These are phyloP conservation scores for Dicerorhinus sumatrensis DNA, from an alignment of 2,113 vertebrate species.

Conservation along the genomic window DNA sequence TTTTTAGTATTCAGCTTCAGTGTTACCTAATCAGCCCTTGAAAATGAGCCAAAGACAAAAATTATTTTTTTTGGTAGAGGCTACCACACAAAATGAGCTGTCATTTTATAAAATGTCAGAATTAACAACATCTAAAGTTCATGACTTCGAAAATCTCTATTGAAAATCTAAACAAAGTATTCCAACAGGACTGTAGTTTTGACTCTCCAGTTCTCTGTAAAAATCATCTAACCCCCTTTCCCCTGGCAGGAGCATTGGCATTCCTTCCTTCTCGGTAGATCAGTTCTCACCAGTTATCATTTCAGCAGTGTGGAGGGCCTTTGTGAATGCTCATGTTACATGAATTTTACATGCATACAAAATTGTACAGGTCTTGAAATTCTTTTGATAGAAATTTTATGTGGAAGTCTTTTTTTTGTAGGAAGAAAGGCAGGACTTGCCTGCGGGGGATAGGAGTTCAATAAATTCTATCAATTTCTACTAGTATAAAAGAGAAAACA, in stretches of 20 bases:
- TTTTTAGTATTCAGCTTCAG: slow-evolving; percentile 46
- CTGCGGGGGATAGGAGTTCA: not conserved
- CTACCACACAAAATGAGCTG: slow-evolving; percentile 35
- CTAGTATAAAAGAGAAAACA: not conserved
- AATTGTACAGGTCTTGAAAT: not conserved
- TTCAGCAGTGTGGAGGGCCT: not conserved
- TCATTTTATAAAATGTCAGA: slow-evolving; percentile 47
- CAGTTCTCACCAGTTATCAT: not conserved
- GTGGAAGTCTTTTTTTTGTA: not conserved
- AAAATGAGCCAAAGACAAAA: slow-evolving; percentile 59
- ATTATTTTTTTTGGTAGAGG: slow-evolving; percentile 15
- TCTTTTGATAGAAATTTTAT: slow-evolving; percentile 8
- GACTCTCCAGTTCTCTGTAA: not conserved
- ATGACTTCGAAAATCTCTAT: slow-evolving; percentile 42
- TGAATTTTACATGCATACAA: not conserved
- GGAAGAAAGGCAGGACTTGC: not conserved
- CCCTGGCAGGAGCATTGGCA: rapidly evolving
- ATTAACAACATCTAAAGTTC: slow-evolving; percentile 8
- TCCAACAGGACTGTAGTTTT: not conserved
- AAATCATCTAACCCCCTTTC: not conserved
- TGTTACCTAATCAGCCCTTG: slow-evolving; percentile 47
- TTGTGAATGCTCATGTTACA: not conserved
- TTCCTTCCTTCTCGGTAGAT: not conserved
- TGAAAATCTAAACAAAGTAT: slow-evolving; percentile 25
- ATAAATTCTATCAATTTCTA: slow-evolving; percentile 27